Percentiles rank a stretch among this genome's conserved stretches.
These are phyloP conservation scores for Syngnathoides biaculeatus DNA, from an alignment of 2,113 vertebrate genomes.

Conservation along the genomic window DNA sequence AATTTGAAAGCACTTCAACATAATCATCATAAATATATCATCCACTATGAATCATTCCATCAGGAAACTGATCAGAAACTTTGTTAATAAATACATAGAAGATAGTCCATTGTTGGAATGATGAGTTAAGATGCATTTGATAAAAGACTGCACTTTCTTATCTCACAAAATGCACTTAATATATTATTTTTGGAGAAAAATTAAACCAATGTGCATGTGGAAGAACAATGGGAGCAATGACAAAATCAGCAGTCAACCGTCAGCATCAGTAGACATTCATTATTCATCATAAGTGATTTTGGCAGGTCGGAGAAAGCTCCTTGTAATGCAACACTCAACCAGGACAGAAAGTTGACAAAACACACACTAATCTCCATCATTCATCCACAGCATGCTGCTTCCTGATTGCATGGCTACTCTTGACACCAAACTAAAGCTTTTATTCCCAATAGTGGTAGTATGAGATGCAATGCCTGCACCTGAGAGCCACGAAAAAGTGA, in stretches of 20 bases:
- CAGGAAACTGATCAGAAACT: neutral
- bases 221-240: slow-evolving; percentile 40
- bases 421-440: neutral
- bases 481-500: neutral
- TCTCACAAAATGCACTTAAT: slow-evolving; percentile 21
- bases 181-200: slow-evolving; percentile 28
- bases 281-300: slow-evolving; percentile 78
- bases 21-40: neutral
- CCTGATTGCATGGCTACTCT: slow-evolving; percentile 17
- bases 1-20: neutral
- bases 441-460: slow-evolving; percentile 6
- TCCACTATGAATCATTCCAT: neutral
- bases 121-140: neutral
- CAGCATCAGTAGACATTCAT: slow-evolving; percentile 61
- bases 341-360: slow-evolving; percentile 51
- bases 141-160: neutral
- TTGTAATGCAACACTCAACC: slow-evolving; percentile 69
- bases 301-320: slow-evolving; percentile 68
- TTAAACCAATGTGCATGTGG: slow-evolving; percentile 22
- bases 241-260: slow-evolving; percentile 38
- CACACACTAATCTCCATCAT: slow-evolving; percentile 34
- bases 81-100: neutral
- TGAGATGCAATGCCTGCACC: neutral
- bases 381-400: slow-evolving; percentile 15
- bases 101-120: neutral